Evolutionary conservation across 2,888 invertebrate species (phyloP).

Genomic region (Mimumesa dahlbomi): DNA sequence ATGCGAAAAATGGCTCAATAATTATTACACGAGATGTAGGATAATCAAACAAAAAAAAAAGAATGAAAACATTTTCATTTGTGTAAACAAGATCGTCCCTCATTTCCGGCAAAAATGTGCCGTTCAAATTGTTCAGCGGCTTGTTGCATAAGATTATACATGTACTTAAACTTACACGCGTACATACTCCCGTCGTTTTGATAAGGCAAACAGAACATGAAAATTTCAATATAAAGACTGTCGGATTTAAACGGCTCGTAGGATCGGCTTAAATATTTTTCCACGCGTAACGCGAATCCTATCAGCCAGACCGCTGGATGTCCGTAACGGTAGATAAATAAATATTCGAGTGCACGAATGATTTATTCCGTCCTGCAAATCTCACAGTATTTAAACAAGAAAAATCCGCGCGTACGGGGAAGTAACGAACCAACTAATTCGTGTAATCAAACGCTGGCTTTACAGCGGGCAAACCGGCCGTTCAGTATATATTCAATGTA

Average conservation of each 20-base stretch:
- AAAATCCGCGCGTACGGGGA: conserved; percentile 7
- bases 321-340: conserved; percentile 5
- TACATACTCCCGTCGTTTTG: too few species aligned
- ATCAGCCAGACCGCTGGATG: too few species aligned
- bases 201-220: neutral
- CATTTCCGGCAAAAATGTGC: too few species aligned
- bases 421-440: conserved; percentile 42
- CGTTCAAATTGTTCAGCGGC: too few species aligned
- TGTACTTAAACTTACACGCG: too few species aligned
- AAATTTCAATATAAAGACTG: neutral
- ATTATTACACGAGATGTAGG: too few species aligned
- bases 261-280: neutral
- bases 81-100: too few species aligned
- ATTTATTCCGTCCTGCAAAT: conserved; percentile 15
- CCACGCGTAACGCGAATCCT: too few species aligned
- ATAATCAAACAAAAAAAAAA: too few species aligned
- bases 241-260: neutral
- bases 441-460: conserved; percentile 27
- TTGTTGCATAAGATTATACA: too few species aligned
- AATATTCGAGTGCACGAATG: conserved; percentile 20
- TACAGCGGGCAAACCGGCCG: conserved; percentile 11
- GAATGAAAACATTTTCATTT: too few species aligned
- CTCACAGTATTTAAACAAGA: conserved; percentile 21
- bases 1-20: too few species aligned
- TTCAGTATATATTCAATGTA: conserved; percentile 25